phyloP scores from a whole-genome alignment of 2,113 vertebrate species.

The Caracal caracal region DNA sequence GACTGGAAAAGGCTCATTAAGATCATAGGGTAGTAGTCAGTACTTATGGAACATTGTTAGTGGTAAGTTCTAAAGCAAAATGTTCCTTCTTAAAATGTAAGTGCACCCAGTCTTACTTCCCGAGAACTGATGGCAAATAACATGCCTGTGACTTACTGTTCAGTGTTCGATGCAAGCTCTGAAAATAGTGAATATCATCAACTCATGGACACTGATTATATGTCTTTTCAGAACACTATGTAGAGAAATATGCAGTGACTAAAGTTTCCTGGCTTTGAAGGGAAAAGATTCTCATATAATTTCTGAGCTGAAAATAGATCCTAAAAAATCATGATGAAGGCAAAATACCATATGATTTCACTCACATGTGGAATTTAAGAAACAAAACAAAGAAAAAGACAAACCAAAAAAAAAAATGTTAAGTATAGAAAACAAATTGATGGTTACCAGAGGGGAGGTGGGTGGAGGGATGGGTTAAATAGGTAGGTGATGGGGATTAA shows the following conservation, averaged over 20 bases:
- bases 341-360: background rate
- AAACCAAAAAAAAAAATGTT: background rate
- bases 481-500: background rate
- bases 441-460: background rate
- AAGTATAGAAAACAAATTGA: background rate
- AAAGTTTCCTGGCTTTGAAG: background rate
- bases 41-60: background rate
- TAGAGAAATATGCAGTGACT: slow-evolving; percentile 2
- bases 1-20: background rate
- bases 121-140: background rate
- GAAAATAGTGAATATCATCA: background rate
- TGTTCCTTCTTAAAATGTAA: background rate
- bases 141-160: background rate
- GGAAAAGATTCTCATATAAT: background rate
- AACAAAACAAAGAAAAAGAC: background rate
- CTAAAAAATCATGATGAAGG: background rate
- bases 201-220: background rate
- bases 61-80: background rate
- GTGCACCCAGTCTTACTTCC: background rate
- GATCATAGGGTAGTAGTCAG: background rate
- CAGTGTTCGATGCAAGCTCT: background rate
- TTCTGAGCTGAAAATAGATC: slow-evolving; percentile 43
- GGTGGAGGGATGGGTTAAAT: background rate
- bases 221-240: background rate
- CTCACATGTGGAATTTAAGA: background rate